phyloP scores from a whole-genome alignment of 2,797 vertebrate genomes.

The Tarsius wallacei region DNA sequence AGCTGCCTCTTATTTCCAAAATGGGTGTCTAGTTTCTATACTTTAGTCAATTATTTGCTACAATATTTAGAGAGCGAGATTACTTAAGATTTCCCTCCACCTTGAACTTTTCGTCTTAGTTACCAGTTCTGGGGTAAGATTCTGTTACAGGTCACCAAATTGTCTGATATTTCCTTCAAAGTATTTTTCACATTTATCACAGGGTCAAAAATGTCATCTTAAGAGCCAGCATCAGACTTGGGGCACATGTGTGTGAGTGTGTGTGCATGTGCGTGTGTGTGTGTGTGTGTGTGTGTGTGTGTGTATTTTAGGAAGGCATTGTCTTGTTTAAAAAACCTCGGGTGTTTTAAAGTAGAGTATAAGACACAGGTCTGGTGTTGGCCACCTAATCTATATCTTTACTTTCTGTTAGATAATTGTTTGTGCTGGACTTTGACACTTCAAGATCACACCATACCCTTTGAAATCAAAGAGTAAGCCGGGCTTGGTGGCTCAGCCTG shows the following conservation, averaged over 20 bases:
- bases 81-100: slow-evolving; percentile 43
- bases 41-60: slow-evolving; percentile 52
- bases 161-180: slow-evolving; percentile 1
- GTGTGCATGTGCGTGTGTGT: not conserved
- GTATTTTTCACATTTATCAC: not conserved
- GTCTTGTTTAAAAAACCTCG: not conserved
- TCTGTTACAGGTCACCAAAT: not conserved
- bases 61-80: slow-evolving; percentile 47
- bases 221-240: not conserved
- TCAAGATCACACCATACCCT: not conserved
- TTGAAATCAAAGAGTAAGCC: slow-evolving; percentile 2
- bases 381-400: not conserved
- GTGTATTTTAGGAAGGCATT: not conserved
- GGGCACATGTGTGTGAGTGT: not conserved
- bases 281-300: not conserved
- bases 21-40: not conserved
- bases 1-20: slow-evolving; percentile 52
- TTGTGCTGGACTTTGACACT: not conserved
- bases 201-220: not conserved
- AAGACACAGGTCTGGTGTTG: not conserved
- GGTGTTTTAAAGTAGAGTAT: not conserved
- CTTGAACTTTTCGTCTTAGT: slow-evolving; percentile 28
- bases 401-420: not conserved
- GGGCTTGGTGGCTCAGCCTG: too few relatives aligned
- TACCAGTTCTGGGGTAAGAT: slow-evolving; percentile 31